These are phyloP conservation scores for Gymnodraco acuticeps DNA, from an alignment of 2,797 vertebrate genomes.

Conservation along the genomic window DNA sequence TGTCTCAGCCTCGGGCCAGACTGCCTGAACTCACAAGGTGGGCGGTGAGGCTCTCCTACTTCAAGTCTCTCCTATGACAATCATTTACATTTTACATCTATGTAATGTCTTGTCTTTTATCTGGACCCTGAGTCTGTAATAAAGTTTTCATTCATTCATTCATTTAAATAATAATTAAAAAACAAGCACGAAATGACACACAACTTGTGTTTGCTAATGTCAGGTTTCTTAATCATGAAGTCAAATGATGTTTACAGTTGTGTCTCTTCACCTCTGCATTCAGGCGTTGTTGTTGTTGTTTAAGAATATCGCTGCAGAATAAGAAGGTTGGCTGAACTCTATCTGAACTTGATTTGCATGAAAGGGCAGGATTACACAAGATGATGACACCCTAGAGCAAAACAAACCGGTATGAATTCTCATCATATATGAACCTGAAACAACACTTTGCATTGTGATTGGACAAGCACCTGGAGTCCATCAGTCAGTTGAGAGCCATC, in stretches of 20 bases:
- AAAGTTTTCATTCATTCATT: slow-evolving; percentile 41
- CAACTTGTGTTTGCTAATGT: slow-evolving; percentile 3
- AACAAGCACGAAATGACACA: background rate
- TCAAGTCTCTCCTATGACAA: slow-evolving; percentile 37
- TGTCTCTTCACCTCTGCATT: slow-evolving; percentile 1
- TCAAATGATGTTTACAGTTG: background rate
- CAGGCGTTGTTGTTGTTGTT: background rate
- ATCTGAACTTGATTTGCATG: slow-evolving; percentile 15
- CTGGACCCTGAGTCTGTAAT: too few relatives aligned
- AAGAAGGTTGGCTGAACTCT: slow-evolving; percentile 4
- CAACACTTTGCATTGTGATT: background rate
- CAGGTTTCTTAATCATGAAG: background rate
- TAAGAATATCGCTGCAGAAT: background rate
- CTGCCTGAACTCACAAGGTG: slow-evolving; percentile 44
- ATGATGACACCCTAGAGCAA: background rate
- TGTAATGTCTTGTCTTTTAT: too few relatives aligned
- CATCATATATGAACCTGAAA: background rate
- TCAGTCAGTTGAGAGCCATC: background rate
- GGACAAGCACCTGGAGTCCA: background rate
- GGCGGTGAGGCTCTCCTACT: slow-evolving; percentile 44
- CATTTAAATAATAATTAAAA: slow-evolving; percentile 38
- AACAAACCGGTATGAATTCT: background rate
- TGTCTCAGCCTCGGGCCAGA: slow-evolving; percentile 44
- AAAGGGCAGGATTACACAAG: background rate
- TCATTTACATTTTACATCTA: too few relatives aligned